Evolutionary conservation across 2,888 invertebrate species (phyloP), one percentile per base, ranked within the genome.

Genomic region (Nasonovia ribisnigri): DNA sequence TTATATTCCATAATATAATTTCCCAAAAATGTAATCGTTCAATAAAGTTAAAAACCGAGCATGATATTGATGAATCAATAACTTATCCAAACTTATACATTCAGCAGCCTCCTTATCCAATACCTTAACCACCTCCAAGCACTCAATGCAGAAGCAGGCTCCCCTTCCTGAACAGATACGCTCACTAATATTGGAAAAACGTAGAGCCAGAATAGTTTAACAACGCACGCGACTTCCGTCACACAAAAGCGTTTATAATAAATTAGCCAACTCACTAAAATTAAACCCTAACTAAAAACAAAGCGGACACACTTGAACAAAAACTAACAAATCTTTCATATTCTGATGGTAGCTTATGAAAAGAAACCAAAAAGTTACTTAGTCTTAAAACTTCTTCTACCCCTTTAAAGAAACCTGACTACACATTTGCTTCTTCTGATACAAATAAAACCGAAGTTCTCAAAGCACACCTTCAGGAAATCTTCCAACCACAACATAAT

Each of bases 181-280:
- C 84, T 84, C 24, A 84, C 43, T 42, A 84, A 36, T 84, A 36
- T 36, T 84, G 42, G 84, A 84, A 84, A 84, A 84, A 84, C 36
- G 43, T 42, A 42, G 43, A 36, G 84, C 84, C 84, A 84, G 11
- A 84, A 42, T 11, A 84, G 36, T 36, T 43, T 84, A 84, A 16
- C 84, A 84, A 84, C 43, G 36, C 43, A 84, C 36, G 11, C 84
- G 43, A 36, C 84, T 84, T 6, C 84, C 84, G 43, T 42, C 84
- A 42, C 84, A 84, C 43, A 84, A 84, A 84, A 84, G 84, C 43
- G 43, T 42, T 42, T 84, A 86, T 86, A 86, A 86, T 86, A 86
- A 86, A 42, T 46, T 86, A 86, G 43, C 42, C 11, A 86, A 86
- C 42, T 86, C 86, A 2, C 42, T 86, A 86, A 86, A 86, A 42